Conservation (phyloP, 2,888 invertebrate genomes). For the Xylophagus ater region DNA sequence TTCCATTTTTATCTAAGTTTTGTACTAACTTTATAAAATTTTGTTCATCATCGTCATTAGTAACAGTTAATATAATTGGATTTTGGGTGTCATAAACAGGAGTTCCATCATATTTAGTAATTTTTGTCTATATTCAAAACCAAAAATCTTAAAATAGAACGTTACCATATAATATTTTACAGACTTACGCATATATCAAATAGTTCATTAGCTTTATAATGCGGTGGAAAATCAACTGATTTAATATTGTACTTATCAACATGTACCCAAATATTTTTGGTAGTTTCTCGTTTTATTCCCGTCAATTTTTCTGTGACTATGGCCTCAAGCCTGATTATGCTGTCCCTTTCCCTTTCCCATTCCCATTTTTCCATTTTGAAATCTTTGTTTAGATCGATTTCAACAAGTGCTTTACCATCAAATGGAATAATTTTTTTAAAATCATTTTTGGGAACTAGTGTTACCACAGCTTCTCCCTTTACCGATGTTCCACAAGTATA, state of each 20-base stretch:
- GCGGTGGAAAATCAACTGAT: constrained; percentile 67
- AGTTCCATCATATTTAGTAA: constrained; percentile 57
- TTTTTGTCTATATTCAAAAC: too few species aligned
- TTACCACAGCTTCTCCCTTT: constrained; percentile 71
- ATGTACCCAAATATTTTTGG: constrained; percentile 62
- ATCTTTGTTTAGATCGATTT: constrained; percentile 70
- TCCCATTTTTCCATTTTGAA: too few species aligned
- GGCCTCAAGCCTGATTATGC: too few species aligned
- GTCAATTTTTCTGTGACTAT: constrained; percentile 85
- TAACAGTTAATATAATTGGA: constrained; percentile 42
- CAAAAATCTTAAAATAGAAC: too few species aligned
- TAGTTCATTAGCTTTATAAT: constrained; percentile 79
- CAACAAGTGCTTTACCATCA: constrained; percentile 54
- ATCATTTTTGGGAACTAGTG: too few species aligned
- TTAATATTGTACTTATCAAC: constrained; percentile 65
- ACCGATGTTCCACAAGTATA: constrained; percentile 80
- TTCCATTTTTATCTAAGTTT: constrained; percentile 49
- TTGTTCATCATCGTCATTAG: neutral
- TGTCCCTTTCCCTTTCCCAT: too few species aligned
- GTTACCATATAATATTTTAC: too few species aligned
- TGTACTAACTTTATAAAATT: too few species aligned
- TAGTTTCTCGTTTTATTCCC: constrained; percentile 65
- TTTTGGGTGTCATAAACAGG: constrained; percentile 49
- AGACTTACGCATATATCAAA: constrained; percentile 72
- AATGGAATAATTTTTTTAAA: constrained; percentile 58